Base-by-base conservation (phyloP, 2,888 invertebrate genomes). In the Empis livida region DNA sequence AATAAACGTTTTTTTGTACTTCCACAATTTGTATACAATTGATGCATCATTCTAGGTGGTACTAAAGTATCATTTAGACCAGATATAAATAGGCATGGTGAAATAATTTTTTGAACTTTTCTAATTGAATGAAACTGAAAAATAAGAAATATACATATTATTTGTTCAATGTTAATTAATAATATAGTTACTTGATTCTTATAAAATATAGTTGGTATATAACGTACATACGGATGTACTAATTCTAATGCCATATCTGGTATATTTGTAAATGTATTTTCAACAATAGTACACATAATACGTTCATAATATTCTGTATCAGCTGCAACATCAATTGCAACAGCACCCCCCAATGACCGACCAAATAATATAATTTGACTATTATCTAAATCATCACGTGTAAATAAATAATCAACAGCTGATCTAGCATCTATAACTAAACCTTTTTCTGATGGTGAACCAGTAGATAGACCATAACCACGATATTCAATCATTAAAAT, bases 231-330 rank as follows among this genome's bases (percentile, higher is more conserved):
- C 39, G 68, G 68, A 59, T 68, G 68, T 45, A 70, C 64, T 55
- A 95, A 74, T 51, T 85, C 80, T 57, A 80, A 78, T 15, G 91
- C 92, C 82, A 95, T 92, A 53, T 90, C 90, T 31, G 92, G 92
- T 67, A 96, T 88, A 64, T 87, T 88, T 5, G 93, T 93, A 62
- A 96, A 96, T 4, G 94, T 94, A 67, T 96, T 96, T 69, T 96
- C 95, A 15, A 95, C 78, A 54, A 96, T 78, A 52, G 93, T 70
- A 55, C 87, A 90, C 80, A 88, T 85, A 51, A 94, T 78, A 71
- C 82, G 83, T 57, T 79, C 79, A 37, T 80, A 74, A 67, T 87
- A 88, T 55, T 85, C 80, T 15, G 80, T 73, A 58, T 82, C 79
- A 16, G 84, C 79, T 2, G 87, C 86, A 50, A 92, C 73, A 69